phyloP scores from a whole-genome alignment of 2,888 invertebrate genomes.

The Perizoma flavofasciatum region DNA sequence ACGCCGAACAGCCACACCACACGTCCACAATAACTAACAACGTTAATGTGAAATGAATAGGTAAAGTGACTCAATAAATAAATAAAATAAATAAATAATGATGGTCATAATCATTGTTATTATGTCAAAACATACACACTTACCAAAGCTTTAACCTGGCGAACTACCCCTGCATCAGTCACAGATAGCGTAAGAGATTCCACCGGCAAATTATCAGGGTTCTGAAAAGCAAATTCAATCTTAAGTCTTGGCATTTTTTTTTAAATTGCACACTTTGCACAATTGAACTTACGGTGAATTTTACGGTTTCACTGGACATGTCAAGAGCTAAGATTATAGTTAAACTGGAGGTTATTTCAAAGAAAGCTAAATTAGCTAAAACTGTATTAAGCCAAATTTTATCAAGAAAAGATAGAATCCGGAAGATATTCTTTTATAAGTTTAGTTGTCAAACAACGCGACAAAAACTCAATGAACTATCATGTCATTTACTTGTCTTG shows the following conservation, averaged over 20 bases:
- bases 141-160: conserved; percentile 86
- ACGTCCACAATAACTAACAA: too few species aligned
- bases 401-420: too few species aligned
- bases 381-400: neutral
- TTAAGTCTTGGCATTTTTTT: conserved; percentile 9
- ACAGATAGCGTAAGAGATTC: conserved; percentile 74
- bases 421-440: too few species aligned
- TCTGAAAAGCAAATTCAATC: conserved; percentile 62
- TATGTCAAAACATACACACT: conserved; percentile 40
- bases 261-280: conserved; percentile 11
- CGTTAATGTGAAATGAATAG: too few species aligned
- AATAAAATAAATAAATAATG: too few species aligned
- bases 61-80: too few species aligned
- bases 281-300: conserved; percentile 51
- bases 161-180: conserved; percentile 78
- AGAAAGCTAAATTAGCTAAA: neutral
- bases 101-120: too few species aligned
- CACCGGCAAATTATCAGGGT: conserved; percentile 83
- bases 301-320: conserved; percentile 18
- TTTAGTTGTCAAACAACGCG: too few species aligned
- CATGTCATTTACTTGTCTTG: too few species aligned
- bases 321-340: neutral
- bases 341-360: neutral
- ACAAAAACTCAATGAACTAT: too few species aligned
- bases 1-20: too few species aligned